Conservation (phyloP, 1,140 invertebrate species). For the Drosophila ohnishii region DNA sequence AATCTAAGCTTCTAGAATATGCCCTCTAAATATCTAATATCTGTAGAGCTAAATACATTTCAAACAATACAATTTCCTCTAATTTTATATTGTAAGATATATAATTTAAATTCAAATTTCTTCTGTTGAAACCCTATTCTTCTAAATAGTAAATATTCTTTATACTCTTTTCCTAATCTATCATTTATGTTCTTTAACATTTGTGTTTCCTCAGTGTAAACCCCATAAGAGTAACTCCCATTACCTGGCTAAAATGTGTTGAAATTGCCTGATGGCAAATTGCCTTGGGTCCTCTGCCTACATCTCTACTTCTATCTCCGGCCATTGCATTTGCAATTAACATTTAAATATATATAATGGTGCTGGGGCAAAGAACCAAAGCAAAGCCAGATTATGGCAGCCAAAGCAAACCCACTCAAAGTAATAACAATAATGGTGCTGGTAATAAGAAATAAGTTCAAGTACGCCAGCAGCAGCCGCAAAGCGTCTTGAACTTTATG, state of each 20-base stretch:
- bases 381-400: conserved; percentile 66
- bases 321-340: conserved; percentile 63
- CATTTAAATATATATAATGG: conserved; percentile 69
- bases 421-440: conserved; percentile 51
- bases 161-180: too few relatives aligned
- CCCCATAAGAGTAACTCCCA: conserved; percentile 20
- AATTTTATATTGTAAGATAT: not conserved
- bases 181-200: not conserved
- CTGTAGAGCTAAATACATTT: not conserved
- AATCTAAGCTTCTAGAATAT: not conserved
- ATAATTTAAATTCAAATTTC: not conserved
- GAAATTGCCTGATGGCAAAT: conserved; percentile 69
- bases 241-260: conserved; percentile 42
- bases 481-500: conserved; percentile 69
- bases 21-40: not conserved
- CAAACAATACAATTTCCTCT: not conserved
- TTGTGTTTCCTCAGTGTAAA: conserved; percentile 1
- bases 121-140: not conserved
- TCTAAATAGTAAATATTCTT: not conserved
- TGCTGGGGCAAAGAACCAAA: conserved; percentile 58
- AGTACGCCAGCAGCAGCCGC: conserved; percentile 49
- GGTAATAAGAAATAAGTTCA: conserved; percentile 69
- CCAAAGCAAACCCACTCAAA: conserved; percentile 55
- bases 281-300: conserved; percentile 43
- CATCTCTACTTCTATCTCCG: conserved; percentile 21